These are phyloP conservation scores for Rhabdomys dilectus DNA, from an alignment of 2,113 vertebrate genomes.

Conservation along the genomic window DNA sequence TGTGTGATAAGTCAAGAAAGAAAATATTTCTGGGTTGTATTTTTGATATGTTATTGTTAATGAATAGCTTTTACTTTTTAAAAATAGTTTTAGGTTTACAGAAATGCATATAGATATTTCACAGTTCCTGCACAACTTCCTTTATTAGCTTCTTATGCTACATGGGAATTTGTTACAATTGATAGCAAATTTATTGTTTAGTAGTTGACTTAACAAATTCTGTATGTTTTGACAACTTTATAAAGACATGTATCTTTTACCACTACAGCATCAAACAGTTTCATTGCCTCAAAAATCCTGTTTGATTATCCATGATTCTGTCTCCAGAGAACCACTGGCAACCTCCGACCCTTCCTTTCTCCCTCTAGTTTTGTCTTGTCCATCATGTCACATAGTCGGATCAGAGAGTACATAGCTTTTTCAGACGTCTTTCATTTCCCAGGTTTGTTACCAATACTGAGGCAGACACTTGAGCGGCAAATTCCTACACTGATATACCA, in stretches of 20 bases:
- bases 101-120: not conserved
- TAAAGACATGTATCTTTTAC: not conserved
- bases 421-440: not conserved
- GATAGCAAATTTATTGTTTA: not conserved
- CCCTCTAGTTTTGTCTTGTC: not conserved
- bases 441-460: not conserved
- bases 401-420: not conserved
- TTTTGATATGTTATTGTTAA: not conserved
- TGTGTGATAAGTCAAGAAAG: not conserved
- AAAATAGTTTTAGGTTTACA: not conserved
- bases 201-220: not conserved
- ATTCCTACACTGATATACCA: not conserved
- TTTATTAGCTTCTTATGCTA: not conserved
- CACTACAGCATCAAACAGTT: not conserved
- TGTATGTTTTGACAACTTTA: not conserved
- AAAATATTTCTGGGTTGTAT: not conserved
- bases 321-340: not conserved
- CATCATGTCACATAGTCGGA: not conserved
- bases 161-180: not conserved
- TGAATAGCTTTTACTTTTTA: not conserved
- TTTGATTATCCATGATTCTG: not conserved
- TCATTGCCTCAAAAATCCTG: not conserved
- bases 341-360: not conserved
- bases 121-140: not conserved
- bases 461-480: not conserved